Base-by-base conservation (phyloP, 23 tunicate species). In the Ciona savignyi region DNA sequence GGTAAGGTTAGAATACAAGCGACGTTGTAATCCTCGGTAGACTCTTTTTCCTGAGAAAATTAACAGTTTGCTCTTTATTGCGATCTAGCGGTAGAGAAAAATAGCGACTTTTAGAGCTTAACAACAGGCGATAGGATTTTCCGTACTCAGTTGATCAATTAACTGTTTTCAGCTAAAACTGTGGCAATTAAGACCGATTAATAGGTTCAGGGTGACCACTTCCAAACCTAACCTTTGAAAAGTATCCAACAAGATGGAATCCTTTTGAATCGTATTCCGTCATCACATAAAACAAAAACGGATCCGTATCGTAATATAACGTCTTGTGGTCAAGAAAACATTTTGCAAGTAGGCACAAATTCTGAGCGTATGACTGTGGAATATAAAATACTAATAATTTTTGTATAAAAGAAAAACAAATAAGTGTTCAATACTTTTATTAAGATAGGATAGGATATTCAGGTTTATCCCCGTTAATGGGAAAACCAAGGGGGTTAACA, bases 251-350 rank as follows among this genome's bases (percentile, higher is more conserved):
- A 31, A 95, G 62, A 70, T 95, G 99, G 48, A 83, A 91, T 6
- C 99, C 99, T 73, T 86, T 83, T 25, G 77, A 68, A 77, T 95
- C 99, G 35, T 84, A 82, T 80, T 95, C 99, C 0, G 96, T 89
- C 99, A 95, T 95, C 23, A 95, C 96, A 67, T 95, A 95, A 74
- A 95, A 95, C 33, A 95, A 75, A 51, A 95, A 95, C 0, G 99
- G 99, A 60, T 95, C 99, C 33, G 99, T 95, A 69, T 95, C 99
- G 61, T 95, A 95, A 70, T 95, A 95, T 30, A 95, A 81, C 1
- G 99, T 95, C 68, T 95, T 95, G 85, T 95, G 99, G 51, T 95
- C 99, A 42, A 95, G 81, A 73, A 95, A 95, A 42, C 99, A 95
- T 77, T 95, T 95, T 27, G 99, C 99, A 9, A 95, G 81, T 22